These are phyloP conservation scores for Nematostella vectensis DNA, from an alignment of 92 coral and sea anemone genomes.

Conservation along the genomic window DNA sequence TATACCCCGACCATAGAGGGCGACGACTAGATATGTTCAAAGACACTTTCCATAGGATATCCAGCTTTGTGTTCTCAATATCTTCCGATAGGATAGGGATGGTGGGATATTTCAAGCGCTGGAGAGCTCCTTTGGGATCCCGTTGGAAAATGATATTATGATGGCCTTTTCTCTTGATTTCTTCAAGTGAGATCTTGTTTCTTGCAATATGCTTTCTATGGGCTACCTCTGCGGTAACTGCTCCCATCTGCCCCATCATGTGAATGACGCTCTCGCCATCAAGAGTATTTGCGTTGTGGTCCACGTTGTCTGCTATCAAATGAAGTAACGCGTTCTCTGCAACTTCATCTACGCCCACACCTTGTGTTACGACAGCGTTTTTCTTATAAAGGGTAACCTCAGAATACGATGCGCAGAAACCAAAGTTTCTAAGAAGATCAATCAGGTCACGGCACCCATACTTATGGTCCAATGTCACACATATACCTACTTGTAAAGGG, in stretches of 20 bases:
- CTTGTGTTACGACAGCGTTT: slow-evolving; percentile 1
- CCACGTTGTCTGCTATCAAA: slow-evolving; percentile 22
- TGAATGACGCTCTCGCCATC: no score
- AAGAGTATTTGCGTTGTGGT: slow-evolving; percentile 13
- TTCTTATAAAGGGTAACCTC: slow-evolving; percentile 5
- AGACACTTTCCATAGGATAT: slow-evolving; percentile 20
- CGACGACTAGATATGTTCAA: slow-evolving; percentile 7
- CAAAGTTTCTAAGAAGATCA: slow-evolving; percentile 14
- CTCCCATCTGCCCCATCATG: no score
- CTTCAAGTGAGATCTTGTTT: no score
- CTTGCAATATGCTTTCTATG: no score
- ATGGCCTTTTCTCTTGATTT: slow-evolving; percentile 8
- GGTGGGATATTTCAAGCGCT: slow-evolving; percentile 6
- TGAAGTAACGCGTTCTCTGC: slow-evolving; percentile 8
- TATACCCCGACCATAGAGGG: slow-evolving; percentile 22
- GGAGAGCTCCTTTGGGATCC: slow-evolving; percentile 19
- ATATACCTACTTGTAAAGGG: slow-evolving; percentile 7
- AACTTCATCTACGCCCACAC: slow-evolving; percentile 11
- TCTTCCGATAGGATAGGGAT: neutral
- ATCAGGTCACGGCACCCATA: slow-evolving; percentile 22
- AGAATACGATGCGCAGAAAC: slow-evolving; percentile 21
- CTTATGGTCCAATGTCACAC: no score
- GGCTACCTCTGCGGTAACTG: no score
- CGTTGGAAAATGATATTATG: slow-evolving; percentile 14
- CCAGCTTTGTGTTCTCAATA: slow-evolving; percentile 13